Evolutionary conservation across 53 echinoderm and acorn worm species (phyloP), one percentile per base, ranked within the genome.

Genomic region (Crossaster papposus): DNA sequence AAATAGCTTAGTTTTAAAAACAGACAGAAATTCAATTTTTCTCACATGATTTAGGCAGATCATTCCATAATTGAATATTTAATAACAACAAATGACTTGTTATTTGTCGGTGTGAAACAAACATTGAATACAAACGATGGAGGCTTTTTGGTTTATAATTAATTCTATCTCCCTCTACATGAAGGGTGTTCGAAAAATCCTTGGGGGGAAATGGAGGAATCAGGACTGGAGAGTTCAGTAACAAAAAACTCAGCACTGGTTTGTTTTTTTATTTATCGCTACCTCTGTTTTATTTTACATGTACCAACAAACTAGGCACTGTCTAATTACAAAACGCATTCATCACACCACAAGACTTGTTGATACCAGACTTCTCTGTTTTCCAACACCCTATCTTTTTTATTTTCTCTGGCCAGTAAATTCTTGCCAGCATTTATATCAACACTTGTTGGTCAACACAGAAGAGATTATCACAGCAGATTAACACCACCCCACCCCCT

Each of bases 241-340:
- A 58, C 15, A 58, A 20, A 28, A 31, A 28, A 30, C 62, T 80
- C 29, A 30, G 62, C 30, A 36, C 34, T 81, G 68, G 65, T 83
- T 83, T n/a, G n/a, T n/a, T n/a, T 83, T 50, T 83, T 83, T 65
- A 17, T 83, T 83, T 83, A 70, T 37, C 65, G 14, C 36, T 18
- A n/a, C 35, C n/a, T 28, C 29, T 44, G 18, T 58, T 28, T 83
- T 36, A n/a, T n/a, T n/a, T n/a, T n/a, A n/a, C n/a, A n/a, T 34
- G 24, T 38, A 35, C 44, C 44, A 36, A 44, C 36, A 70, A 34
- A 82, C 36, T 31, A 2, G 23, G 30, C 63, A 13, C n/a, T 11
- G 23, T 64, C 24, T 65, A 35, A 38, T 65, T n/a, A 51, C 35
- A 55, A 17, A 38, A 35, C 18, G 83, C 65, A 83, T 70, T 83